Evolutionary conservation across 2,113 vertebrate species (phyloP).

Genomic region (Phylloscopus whistleri): DNA sequence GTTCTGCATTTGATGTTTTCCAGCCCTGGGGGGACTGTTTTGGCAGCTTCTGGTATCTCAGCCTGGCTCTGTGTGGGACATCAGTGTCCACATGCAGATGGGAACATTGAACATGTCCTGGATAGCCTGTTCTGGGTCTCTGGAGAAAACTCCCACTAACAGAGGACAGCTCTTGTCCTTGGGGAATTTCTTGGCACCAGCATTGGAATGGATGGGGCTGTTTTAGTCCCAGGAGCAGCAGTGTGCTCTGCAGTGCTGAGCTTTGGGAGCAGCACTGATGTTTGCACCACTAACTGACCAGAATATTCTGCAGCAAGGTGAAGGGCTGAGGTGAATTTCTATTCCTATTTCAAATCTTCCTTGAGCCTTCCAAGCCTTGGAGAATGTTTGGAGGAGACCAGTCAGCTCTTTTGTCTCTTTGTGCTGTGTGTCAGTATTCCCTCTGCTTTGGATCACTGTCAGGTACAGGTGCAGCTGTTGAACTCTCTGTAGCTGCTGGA

Average conservation of each 20-base stretch:
- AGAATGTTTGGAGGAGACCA: not conserved
- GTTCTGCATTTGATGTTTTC: not conserved
- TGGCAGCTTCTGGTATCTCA: not conserved
- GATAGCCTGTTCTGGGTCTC: not conserved
- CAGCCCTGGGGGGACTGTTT: not conserved
- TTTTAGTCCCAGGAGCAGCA: not conserved
- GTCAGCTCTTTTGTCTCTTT: fast-evolving
- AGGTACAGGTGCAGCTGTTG: not conserved
- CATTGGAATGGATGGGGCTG: not conserved
- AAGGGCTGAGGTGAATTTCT: not conserved
- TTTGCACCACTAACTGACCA: not conserved
- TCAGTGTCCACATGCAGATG: not conserved
- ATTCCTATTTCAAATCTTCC: not conserved
- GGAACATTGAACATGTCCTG: not conserved
- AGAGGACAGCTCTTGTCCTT: not conserved
- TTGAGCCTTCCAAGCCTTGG: not conserved
- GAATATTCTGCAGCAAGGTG: not conserved
- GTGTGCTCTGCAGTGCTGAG: not conserved
- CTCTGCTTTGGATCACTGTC: not conserved
- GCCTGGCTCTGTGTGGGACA: not conserved
- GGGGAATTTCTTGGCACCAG: not conserved
- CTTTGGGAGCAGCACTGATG: not conserved
- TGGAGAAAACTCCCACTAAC: not conserved
- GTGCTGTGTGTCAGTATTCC: fast-evolving
- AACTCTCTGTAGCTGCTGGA: not conserved